These are phyloP conservation scores for Microctenopoma stevenorrisi DNA, from an alignment of 2,797 vertebrate species.

Conservation along the genomic window DNA sequence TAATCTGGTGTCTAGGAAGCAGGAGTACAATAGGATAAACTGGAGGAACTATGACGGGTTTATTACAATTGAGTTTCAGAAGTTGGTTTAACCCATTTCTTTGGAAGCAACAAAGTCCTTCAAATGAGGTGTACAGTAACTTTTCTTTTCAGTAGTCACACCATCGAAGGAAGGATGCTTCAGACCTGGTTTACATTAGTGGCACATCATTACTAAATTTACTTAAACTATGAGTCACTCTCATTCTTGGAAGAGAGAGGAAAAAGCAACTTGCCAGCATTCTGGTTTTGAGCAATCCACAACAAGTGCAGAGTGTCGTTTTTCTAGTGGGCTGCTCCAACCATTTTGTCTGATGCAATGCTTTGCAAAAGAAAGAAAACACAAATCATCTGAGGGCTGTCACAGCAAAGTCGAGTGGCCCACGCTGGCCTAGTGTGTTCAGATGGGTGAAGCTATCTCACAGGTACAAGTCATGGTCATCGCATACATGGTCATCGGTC, in stretches of 20 bases:
- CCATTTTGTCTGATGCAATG: conserved; percentile 18
- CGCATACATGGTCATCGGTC: neutral
- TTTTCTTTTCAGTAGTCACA: conserved; percentile 2
- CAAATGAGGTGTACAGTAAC: conserved; percentile 2
- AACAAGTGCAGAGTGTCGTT: neutral
- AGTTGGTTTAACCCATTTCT: conserved; percentile 18
- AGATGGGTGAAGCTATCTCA: neutral
- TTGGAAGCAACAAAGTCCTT: conserved; percentile 16
- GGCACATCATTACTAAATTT: conserved; percentile 17
- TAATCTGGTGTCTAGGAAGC: conserved; percentile 32
- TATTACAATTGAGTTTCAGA: conserved; percentile 11
- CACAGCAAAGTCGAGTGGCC: neutral
- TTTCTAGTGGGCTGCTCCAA: conserved; percentile 5
- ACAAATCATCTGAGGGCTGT: conserved; percentile 3
- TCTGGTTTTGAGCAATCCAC: conserved; percentile 10
- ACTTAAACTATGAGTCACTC: neutral
- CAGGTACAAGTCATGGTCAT: conserved; percentile 15
- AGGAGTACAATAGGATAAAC: conserved; percentile 19
- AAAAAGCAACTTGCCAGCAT: neutral
- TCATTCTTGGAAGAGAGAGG: conserved; percentile 2
- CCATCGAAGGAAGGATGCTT: conserved; percentile 2
- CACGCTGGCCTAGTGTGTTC: neutral
- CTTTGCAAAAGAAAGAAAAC: conserved; percentile 9
- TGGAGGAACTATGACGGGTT: conserved; percentile 22
- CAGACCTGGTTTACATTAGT: conserved; percentile 18